Evolutionary conservation across 2,888 invertebrate genomes (phyloP), one percentile per base, ranked within the genome.

Genomic region (Himalopsyche japonica): DNA sequence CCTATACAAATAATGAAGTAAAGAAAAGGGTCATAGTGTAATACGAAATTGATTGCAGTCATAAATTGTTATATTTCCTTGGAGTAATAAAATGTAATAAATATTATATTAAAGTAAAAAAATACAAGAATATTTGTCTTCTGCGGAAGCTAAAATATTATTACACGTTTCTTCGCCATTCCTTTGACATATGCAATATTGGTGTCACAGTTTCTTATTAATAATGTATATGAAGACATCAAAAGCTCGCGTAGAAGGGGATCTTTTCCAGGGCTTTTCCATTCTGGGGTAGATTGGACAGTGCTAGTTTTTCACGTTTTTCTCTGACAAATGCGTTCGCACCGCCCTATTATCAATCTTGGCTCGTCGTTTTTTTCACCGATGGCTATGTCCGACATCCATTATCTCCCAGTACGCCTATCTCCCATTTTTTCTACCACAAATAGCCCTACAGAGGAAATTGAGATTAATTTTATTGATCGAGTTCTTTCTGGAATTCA

Each of bases 331-430:
- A 85, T 85, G 85, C 78, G 80, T 81, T 48, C 79, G 83, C 79
- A 24, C 80, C 81, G 85, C 85, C 85, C 83, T 27, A 57, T 76
- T 85, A 85, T 85, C 85, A 82, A 83, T 83, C 85, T 85, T 49
- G 57, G 34, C 81, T 76, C 48, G 48, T 78, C 49, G 48, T 43
- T 85, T 85, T 85, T 80, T 79, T 70, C 70, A 70, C 70, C 85
- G 70, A 85, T 85, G 85, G 81, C 83, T 64, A 78, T 85, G 85
- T 83, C 76, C 85, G 81, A 83, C 85, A 83, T 83, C 85, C 79
- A 83, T 83, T 85, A 83, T 79, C 83, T 78, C 30, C 83, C 24
- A 37, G 57, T 18, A 80, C 49, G 57, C 80, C 64, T 24, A 15
- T 24, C 80, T 76, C 70, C 43, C 30, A 76, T 76, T 34, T 47